These are phyloP conservation scores for Zosterops borbonicus DNA, from an alignment of 2,113 vertebrate species.

Conservation along the genomic window DNA sequence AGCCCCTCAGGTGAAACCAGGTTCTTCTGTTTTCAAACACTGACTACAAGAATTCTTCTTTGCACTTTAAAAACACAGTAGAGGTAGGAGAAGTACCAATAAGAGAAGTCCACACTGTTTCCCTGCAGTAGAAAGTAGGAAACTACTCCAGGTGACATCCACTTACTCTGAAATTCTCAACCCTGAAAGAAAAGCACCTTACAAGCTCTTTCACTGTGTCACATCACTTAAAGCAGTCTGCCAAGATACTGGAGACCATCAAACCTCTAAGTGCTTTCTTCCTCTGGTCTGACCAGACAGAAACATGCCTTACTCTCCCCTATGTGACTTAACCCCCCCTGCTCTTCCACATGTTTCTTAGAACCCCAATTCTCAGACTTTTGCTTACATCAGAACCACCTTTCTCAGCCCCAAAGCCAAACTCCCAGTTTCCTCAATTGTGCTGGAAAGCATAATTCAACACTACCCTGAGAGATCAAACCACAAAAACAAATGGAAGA, in stretches of 20 bases:
- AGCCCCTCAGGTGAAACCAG: neutral
- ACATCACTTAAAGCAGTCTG: neutral
- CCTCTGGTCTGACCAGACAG: neutral
- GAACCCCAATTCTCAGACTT: neutral
- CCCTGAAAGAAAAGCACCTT: neutral
- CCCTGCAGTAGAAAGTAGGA: neutral
- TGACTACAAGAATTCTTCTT: neutral
- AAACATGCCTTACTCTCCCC: neutral
- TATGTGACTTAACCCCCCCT: neutral
- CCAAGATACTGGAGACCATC: neutral
- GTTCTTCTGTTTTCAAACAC: accelerated
- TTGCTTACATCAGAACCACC: neutral
- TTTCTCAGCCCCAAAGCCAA: neutral
- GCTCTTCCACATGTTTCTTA: neutral
- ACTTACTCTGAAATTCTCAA: neutral
- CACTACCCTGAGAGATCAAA: neutral
- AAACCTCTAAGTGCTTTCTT: neutral
- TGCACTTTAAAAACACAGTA: neutral
- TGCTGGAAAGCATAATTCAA: neutral
- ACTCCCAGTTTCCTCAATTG: neutral
- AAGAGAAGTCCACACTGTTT: neutral
- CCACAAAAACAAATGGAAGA: neutral
- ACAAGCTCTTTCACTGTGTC: neutral
- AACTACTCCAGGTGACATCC: neutral
- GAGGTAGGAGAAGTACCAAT: neutral